Evolutionary conservation across 2,888 invertebrate species (phyloP).

Genomic region (Stenoptilia bipunctidactyla): DNA sequence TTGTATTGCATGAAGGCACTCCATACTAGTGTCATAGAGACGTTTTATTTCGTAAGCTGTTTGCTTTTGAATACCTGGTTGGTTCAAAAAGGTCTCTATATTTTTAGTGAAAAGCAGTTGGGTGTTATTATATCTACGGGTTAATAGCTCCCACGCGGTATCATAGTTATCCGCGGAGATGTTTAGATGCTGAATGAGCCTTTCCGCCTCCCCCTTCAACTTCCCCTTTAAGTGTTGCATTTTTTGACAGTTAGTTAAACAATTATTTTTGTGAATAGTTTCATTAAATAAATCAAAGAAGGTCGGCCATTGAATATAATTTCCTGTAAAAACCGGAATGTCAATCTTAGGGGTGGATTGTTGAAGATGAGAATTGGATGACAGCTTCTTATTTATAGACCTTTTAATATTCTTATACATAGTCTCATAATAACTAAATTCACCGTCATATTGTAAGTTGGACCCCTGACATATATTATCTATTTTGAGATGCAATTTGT

Average conservation of each 20-base stretch:
- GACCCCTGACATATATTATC: slow-evolving; percentile 1
- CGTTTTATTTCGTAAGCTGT: slow-evolving; percentile 8
- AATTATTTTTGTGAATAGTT: slow-evolving; percentile 8
- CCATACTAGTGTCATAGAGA: slow-evolving; percentile 13
- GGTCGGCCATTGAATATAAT: slow-evolving; percentile 9
- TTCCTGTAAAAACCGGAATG: slow-evolving; percentile 7
- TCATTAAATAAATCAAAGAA: slow-evolving; percentile 8
- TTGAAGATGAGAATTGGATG: background rate
- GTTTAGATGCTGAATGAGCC: slow-evolving; percentile 13
- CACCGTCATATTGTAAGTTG: background rate
- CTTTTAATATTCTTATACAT: slow-evolving; percentile 1
- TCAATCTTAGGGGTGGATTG: slow-evolving; percentile 1
- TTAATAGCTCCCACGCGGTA: slow-evolving; percentile 12
- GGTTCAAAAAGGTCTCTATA: slow-evolving; percentile 12
- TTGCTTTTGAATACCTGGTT: slow-evolving; percentile 8
- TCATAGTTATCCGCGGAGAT: slow-evolving; percentile 15
- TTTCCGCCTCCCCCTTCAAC: slow-evolving; percentile 12
- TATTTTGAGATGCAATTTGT: slow-evolving; percentile 5
- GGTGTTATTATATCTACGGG: slow-evolving; percentile 12
- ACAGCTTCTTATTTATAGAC: slow-evolving; percentile 2
- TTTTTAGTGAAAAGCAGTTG: slow-evolving; percentile 14
- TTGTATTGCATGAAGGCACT: slow-evolving; percentile 14
- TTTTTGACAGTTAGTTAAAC: slow-evolving; percentile 11
- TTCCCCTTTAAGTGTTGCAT: slow-evolving; percentile 14
- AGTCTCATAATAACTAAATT: background rate